Conservation (phyloP, 2,888 invertebrate species). For the Drosophila rubida region DNA sequence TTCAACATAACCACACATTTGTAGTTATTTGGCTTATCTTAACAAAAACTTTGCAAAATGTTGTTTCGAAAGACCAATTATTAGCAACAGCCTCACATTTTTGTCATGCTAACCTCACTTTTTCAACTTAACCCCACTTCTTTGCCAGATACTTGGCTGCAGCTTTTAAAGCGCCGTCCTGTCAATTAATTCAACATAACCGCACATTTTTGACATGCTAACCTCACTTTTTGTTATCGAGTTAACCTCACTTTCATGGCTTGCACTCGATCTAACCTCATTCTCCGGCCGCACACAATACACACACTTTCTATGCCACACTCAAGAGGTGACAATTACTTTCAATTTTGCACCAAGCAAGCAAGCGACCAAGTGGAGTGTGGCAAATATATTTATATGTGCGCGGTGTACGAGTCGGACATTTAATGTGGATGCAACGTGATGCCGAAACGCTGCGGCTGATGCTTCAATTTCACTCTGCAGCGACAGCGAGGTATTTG, state of each 20-base stretch:
- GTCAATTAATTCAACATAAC: no score
- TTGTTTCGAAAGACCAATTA: no score
- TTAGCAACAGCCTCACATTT: conserved; percentile 6
- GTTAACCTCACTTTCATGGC: conserved; percentile 37
- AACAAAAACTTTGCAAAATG: no score
- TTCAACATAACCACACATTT: no score
- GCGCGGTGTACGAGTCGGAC: background rate
- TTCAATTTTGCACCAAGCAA: conserved; percentile 66
- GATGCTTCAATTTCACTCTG: conserved; percentile 58
- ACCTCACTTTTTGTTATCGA: conserved; percentile 3
- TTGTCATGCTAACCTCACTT: background rate
- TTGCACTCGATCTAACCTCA: conserved; percentile 27
- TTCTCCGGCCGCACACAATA: conserved; percentile 15
- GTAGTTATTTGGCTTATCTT: no score
- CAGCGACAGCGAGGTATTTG: conserved; percentile 45
- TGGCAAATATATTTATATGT: conserved; percentile 11
- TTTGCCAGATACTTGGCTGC: no score
- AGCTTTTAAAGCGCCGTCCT: no score
- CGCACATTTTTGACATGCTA: conserved; percentile 5
- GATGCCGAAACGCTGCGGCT: conserved; percentile 51
- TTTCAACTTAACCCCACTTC: background rate
- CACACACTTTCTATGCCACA: conserved; percentile 56
- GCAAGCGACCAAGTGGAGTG: no score
- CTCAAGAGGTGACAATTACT: conserved; percentile 73
- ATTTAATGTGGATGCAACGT: conserved; percentile 42